phyloP scores from a whole-genome alignment of 2,113 vertebrate genomes.

The Okapia johnstoni region DNA sequence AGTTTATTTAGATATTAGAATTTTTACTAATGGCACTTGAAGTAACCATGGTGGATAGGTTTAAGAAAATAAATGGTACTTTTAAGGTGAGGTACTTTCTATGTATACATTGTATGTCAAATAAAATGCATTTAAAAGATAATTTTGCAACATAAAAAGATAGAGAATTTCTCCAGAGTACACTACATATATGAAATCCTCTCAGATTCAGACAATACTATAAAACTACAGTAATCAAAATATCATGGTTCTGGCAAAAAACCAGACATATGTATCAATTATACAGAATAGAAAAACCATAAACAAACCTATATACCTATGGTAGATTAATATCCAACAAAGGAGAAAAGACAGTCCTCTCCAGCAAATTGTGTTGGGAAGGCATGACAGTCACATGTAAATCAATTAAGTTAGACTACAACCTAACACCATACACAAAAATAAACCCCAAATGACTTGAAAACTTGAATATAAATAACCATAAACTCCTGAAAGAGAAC shows the following conservation, averaged over 20 bases:
- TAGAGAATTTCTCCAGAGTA: background rate
- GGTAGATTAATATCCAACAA: background rate
- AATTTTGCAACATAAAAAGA: constrained; percentile 7
- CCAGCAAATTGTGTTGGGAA: background rate
- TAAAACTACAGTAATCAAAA: background rate
- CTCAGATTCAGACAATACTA: background rate
- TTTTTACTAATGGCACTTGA: constrained; percentile 9
- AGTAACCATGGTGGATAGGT: background rate
- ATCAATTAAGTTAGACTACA: background rate
- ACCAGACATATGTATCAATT: background rate
- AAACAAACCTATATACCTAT: background rate
- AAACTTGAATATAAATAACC: background rate
- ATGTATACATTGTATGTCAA: background rate
- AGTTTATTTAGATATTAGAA: background rate
- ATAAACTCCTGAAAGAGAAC: background rate
- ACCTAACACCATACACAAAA: background rate
- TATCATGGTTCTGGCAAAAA: background rate
- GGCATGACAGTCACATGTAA: background rate
- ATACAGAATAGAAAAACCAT: background rate
- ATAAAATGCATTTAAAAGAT: background rate
- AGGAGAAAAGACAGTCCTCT: background rate
- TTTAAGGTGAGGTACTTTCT: background rate
- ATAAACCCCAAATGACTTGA: background rate
- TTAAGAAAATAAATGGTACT: background rate
- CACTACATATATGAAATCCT: background rate